phyloP scores from a whole-genome alignment of 1,140 invertebrate species.

The Eriocheir sinensis region DNA sequence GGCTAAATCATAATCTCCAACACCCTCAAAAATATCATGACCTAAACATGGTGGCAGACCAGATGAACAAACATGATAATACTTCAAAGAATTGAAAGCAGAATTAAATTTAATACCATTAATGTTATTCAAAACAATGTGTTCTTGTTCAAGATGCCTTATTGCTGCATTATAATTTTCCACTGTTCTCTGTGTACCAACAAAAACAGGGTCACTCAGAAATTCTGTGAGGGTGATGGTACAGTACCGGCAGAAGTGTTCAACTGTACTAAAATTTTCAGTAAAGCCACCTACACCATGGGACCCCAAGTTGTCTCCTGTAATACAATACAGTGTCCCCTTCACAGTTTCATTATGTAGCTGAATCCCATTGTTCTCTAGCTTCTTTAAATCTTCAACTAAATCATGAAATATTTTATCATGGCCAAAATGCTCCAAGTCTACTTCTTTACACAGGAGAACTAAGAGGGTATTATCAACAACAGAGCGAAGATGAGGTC shows the following conservation, averaged over 20 bases:
- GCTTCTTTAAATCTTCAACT: slow-evolving; percentile 24
- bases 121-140: slow-evolving; percentile 32
- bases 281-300: slow-evolving; percentile 1
- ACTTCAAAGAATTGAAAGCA: slow-evolving; percentile 17
- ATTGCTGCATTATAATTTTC: too few species aligned
- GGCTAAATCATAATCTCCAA: slow-evolving; percentile 10
- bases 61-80: too few species aligned
- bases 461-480: too few species aligned
- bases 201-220: too few species aligned
- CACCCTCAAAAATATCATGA: slow-evolving; percentile 46
- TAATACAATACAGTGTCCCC: slow-evolving; percentile 43
- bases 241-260: too few species aligned
- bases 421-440: too few species aligned
- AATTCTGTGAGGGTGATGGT: too few species aligned
- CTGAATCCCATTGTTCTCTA: slow-evolving; percentile 13
- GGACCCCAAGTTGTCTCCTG: too few species aligned
- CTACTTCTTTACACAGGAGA: too few species aligned
- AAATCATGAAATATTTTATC: slow-evolving; percentile 35
- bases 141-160: neutral
- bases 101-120: slow-evolving; percentile 29
- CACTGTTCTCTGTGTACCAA: too few species aligned
- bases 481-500: slow-evolving; percentile 34
- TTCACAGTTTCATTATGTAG: slow-evolving; percentile 31
- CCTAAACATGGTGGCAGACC: slow-evolving; percentile 39
- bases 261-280: too few species aligned